Conservation (phyloP, 2,797 vertebrate genomes). For the Alauda arvensis region DNA sequence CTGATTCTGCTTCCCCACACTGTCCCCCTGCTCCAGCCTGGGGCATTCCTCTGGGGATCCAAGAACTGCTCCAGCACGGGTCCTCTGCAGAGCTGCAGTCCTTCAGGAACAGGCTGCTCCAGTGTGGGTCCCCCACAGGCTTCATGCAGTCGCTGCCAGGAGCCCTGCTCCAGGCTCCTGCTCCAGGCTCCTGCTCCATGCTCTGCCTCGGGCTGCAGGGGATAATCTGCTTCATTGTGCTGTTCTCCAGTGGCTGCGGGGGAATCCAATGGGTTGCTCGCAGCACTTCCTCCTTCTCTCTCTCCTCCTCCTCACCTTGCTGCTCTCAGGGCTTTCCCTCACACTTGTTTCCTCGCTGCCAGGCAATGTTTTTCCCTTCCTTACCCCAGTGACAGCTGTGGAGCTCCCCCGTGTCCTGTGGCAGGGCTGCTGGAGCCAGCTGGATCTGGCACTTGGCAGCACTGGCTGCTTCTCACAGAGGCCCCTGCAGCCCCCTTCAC, state of each 20-base stretch:
- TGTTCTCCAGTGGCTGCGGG: neutral
- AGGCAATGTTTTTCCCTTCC: neutral
- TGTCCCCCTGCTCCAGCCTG: neutral
- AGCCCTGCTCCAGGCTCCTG: neutral
- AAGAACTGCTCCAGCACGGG: fast-evolving
- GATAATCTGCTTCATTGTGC: fast-evolving
- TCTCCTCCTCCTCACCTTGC: neutral
- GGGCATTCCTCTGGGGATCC: neutral
- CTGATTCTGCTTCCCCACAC: fast-evolving
- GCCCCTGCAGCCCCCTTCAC: neutral
- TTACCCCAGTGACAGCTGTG: fast-evolving
- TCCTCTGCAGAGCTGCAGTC: fast-evolving
- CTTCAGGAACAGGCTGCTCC: neutral
- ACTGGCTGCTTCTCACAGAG: fast-evolving
- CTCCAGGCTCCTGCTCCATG: too few species aligned
- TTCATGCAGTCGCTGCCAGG: fast-evolving
- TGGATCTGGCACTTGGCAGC: neutral
- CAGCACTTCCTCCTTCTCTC: neutral
- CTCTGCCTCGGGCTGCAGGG: neutral
- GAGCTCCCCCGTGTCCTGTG: neutral
- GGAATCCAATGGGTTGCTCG: fast-evolving
- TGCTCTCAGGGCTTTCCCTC: neutral
- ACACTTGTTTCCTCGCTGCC: neutral
- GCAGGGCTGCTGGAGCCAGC: neutral
- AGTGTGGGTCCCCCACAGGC: fast-evolving